Conservation (phyloP, 2,113 vertebrate genomes). For the Lagenorhynchus albirostris region DNA sequence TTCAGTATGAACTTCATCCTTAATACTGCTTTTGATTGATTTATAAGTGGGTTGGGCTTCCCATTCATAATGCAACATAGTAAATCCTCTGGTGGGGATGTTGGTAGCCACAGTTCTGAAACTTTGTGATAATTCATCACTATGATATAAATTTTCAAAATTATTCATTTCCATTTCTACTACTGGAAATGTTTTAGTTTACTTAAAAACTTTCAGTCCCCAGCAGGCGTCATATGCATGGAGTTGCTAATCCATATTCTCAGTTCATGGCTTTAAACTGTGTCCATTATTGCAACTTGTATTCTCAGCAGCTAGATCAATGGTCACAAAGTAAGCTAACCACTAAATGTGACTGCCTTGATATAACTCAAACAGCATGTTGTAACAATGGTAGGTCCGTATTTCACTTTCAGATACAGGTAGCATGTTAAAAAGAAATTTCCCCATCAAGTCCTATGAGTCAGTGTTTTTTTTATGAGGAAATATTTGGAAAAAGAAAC, state of each 20-base stretch:
- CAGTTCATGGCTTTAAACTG: neutral
- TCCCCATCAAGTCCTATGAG: neutral
- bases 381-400: neutral
- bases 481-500: constrained; percentile 33
- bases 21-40: constrained; percentile 9
- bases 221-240: neutral
- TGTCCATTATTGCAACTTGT: neutral
- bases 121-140: neutral
- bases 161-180: constrained; percentile 4
- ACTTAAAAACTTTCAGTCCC: constrained; percentile 20
- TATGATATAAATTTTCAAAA: neutral
- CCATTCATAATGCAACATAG: neutral
- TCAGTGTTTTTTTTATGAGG: neutral
- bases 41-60: neutral
- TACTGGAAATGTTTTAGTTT: constrained; percentile 17
- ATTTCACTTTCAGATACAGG: neutral
- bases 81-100: neutral
- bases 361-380: neutral
- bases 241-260: neutral
- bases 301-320: neutral
- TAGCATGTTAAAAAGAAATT: constrained; percentile 2
- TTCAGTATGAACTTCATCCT: constrained; percentile 2
- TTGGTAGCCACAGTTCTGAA: neutral
- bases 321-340: neutral
- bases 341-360: neutral